Percentiles rank a stretch among this genome's conserved stretches.
Conservation (phyloP, 1,140 invertebrate species). For the Dreissena polymorpha region DNA sequence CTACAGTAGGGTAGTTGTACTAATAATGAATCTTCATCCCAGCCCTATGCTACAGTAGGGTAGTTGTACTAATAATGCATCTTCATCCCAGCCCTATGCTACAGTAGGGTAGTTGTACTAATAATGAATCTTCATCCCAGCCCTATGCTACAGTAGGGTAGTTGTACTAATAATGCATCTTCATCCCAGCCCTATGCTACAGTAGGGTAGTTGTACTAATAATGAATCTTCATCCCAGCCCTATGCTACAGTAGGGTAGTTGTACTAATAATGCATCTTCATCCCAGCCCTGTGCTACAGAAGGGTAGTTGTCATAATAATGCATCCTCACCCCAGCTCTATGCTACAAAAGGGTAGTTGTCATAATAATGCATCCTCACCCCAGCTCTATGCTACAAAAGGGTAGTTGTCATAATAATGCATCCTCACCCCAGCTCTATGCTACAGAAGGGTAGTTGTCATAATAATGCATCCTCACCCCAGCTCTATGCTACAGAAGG, state of each 20-base stretch:
- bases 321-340: constrained; percentile 87
- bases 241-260: constrained; percentile 86
- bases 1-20: constrained; percentile 81
- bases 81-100: constrained; percentile 90
- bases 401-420: constrained; percentile 61
- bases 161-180: constrained; percentile 78
- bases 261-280: constrained; percentile 79
- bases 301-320: constrained; percentile 65
- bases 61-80: constrained; percentile 78
- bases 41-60: constrained; percentile 88
- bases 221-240: constrained; percentile 85
- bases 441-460: constrained; percentile 82
- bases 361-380: constrained; percentile 81
- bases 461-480: constrained; percentile 82
- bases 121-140: constrained; percentile 84
- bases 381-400: constrained; percentile 89
- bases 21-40: constrained; percentile 83
- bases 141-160: constrained; percentile 87
- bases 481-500: constrained; percentile 89
- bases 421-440: constrained; percentile 89
- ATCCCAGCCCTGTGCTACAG: constrained; percentile 90
- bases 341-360: constrained; percentile 84
- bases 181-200: constrained; percentile 91
- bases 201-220: constrained; percentile 67
- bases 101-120: constrained; percentile 76